Base-by-base conservation (phyloP, 2,113 vertebrate genomes). In the Nestor notabilis region DNA sequence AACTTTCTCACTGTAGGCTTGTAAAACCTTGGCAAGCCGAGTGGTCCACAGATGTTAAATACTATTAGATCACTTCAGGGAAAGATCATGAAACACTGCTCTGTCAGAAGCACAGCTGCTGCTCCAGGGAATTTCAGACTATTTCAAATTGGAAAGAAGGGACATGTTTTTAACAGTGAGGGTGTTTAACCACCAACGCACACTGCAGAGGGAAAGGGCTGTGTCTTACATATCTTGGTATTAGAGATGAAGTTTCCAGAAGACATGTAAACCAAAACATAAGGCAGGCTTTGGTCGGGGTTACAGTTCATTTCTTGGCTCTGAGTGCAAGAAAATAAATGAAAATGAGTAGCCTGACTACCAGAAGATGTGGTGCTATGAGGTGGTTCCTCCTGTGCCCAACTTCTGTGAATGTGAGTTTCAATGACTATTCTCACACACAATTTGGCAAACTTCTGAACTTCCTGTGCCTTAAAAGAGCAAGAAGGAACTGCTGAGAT, bases 11-110 rank as follows among this genome's bases (percentile, higher is more conserved):
- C 70, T 50, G 25, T 46, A 69, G 83, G 70, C 84, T 93, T 92
- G 33, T 65, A 90, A 90, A 87, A 63, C 65, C 82, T 83, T 97
- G 94, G 97, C 97, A 97, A 60, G 35, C 37, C 1, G 0, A 93
- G 74, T 4, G 33, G 87, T 87, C 84, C 95, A 87, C 97, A 95
- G 95, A 94, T 97, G 97, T 93, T 96, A 93, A 93, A 86, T 53
- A 66, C 76, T 76, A 93, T 91, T 55, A 85, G 82, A 94, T 91
- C 44, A 95, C 95, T 95, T 97, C 78, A 89, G 92, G 95, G 93
- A 72, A 89, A 83, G 90, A 85, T 83, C 84, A 83, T 83, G 90
- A 97, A 94, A 91, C 95, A 79, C 88, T 70, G 74, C 75, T 91
- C 88, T 93, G 96, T 94, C 95, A 96, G 80, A 79, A 31, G 31